Conservation (phyloP, 2,797 vertebrate genomes). For the Myotis myotis region DNA sequence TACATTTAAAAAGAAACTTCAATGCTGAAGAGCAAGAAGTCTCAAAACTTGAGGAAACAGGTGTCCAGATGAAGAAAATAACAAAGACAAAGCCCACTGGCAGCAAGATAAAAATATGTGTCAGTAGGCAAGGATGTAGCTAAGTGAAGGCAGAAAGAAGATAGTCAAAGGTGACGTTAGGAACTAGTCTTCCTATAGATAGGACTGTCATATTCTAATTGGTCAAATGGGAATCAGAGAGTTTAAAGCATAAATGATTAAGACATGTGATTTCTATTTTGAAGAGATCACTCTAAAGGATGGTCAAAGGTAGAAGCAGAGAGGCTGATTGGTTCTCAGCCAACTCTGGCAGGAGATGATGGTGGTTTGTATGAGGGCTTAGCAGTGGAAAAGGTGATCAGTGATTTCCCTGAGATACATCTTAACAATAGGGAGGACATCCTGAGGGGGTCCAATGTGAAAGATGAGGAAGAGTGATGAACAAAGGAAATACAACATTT, state of each 20-base stretch:
- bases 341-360: background rate
- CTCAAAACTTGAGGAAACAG: background rate
- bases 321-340: too few relatives aligned
- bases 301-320: background rate
- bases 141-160: background rate
- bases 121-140: background rate
- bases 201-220: too few relatives aligned
- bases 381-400: background rate
- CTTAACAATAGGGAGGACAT: accelerated
- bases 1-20: background rate
- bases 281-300: background rate
- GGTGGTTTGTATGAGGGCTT: accelerated
- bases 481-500: background rate
- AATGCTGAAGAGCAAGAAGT: too few relatives aligned
- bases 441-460: accelerated
- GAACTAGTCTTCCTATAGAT: accelerated
- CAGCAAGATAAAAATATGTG: accelerated
- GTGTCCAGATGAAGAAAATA: too few relatives aligned
- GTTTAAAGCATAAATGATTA: accelerated
- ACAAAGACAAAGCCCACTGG: accelerated
- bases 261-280: background rate
- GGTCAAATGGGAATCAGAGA: background rate
- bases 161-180: background rate
- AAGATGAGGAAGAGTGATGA: accelerated
- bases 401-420: accelerated